Evolutionary conservation across 2,888 invertebrate species (phyloP), one percentile per base, ranked within the genome.

Genomic region (Metalampra italica): DNA sequence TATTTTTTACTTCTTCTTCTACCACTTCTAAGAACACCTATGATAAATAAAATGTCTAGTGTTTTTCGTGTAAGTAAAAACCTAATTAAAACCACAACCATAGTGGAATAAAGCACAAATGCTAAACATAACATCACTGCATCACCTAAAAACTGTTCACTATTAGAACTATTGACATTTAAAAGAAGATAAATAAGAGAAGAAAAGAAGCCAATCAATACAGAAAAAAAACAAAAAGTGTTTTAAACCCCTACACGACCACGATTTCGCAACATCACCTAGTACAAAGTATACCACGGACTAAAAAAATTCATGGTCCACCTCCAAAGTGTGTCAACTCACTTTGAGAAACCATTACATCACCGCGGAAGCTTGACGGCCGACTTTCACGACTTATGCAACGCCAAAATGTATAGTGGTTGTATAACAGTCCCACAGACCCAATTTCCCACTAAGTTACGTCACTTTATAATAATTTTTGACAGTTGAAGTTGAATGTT

Each of bases 381-480:
- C 83, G 78, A 85, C 88, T 88, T 88, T 88, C 88, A 78, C 78
- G 64, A 66, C 60, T 83, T 85, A 78, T 75, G 73, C 67, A 86
- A 86, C 64, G 58, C 77, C 76, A 67, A 81, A 74, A 74, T 66
- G 36, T 22, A 45, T 22, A 46, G 46, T 54, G 54, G 59, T 88
- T 88, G 71, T 77, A 74, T 72, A 88, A 88, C 62, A 68, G 78
- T 61, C 71, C 83, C 72, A 73, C 58, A 83, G 85, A 87, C 88
- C 88, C 68, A 83, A 85, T 87, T 84, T 82, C 82, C 86, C 78
- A 88, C 75, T 83, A 75, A 75, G 57, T 87, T 85, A 77, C 79
- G 70, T 84, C 76, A 86, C 64, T 55, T 36, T 9, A 64, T 66
- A 64, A 64, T 72, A 64, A 59, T 66, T 75, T 82, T 82, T 78